Conservation (phyloP, 2,797 vertebrate species). For the Sternotherus odoratus region DNA sequence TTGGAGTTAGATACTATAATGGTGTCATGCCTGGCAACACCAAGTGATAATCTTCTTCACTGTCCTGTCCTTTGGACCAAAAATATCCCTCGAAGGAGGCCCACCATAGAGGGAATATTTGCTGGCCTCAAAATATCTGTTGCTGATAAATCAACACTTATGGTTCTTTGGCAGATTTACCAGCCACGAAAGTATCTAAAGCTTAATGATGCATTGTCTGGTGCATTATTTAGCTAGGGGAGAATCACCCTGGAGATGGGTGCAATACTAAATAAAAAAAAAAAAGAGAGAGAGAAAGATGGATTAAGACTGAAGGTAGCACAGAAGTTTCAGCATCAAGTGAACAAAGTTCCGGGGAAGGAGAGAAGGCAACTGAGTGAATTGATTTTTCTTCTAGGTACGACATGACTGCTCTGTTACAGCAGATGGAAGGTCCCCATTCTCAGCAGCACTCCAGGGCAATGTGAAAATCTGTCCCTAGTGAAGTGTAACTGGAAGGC, state of each 20-base stretch:
- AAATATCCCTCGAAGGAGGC: neutral
- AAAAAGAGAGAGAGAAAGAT: neutral
- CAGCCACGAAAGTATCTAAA: conserved; percentile 27
- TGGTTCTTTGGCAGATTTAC: conserved; percentile 33
- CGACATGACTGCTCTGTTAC: conserved; percentile 21
- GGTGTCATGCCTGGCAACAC: neutral
- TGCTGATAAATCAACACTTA: neutral
- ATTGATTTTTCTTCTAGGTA: conserved; percentile 26
- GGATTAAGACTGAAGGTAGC: neutral
- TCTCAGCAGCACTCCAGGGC: neutral
- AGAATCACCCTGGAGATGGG: conserved; percentile 33
- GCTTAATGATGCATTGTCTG: neutral
- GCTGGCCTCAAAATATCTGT: neutral
- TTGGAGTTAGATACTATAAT: neutral
- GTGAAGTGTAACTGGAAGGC: neutral
- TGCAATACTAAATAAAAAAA: conserved; percentile 8
- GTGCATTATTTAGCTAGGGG: conserved; percentile 31
- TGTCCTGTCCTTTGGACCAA: neutral
- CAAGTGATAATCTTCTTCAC: neutral
- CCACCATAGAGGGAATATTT: neutral
- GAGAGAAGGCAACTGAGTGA: conserved; percentile 31
- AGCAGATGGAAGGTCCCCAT: conserved; percentile 49
- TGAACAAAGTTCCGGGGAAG: conserved; percentile 33
- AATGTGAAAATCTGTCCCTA: neutral
- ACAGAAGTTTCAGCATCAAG: conserved; percentile 35